Evolutionary conservation across 2,113 vertebrate species (phyloP).

Genomic region (Pelmatolapia mariae): DNA sequence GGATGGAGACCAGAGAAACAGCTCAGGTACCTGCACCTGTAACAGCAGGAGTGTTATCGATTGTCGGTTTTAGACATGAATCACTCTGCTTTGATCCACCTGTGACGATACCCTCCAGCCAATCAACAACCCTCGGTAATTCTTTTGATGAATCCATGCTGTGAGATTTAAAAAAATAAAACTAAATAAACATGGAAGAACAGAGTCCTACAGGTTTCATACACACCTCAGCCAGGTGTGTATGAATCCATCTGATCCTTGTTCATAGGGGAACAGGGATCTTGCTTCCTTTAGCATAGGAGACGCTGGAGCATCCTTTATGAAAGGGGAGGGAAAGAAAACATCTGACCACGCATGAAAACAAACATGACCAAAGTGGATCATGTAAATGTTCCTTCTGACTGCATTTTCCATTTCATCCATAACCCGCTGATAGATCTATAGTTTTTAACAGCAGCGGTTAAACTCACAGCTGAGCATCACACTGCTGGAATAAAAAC

Average conservation of each 20-base stretch:
- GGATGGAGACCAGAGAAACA: not conserved
- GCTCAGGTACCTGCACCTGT: not conserved
- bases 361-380: not conserved
- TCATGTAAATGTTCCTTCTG: not conserved
- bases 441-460: not conserved
- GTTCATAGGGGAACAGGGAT: not conserved
- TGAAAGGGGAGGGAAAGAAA: not conserved
- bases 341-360: not conserved
- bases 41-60: not conserved
- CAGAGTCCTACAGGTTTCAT: not conserved
- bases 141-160: not conserved
- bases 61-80: not conserved
- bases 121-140: not conserved
- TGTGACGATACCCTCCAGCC: not conserved
- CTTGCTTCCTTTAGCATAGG: not conserved
- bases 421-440: not conserved
- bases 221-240: not conserved
- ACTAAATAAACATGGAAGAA: not conserved
- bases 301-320: not conserved
- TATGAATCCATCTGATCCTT: not conserved
- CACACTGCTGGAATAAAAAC: not conserved
- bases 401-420: not conserved
- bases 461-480: not conserved
- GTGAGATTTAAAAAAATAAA: not conserved
- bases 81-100: not conserved